Conservation (phyloP, 2,888 invertebrate species). For the Drepana falcataria region DNA sequence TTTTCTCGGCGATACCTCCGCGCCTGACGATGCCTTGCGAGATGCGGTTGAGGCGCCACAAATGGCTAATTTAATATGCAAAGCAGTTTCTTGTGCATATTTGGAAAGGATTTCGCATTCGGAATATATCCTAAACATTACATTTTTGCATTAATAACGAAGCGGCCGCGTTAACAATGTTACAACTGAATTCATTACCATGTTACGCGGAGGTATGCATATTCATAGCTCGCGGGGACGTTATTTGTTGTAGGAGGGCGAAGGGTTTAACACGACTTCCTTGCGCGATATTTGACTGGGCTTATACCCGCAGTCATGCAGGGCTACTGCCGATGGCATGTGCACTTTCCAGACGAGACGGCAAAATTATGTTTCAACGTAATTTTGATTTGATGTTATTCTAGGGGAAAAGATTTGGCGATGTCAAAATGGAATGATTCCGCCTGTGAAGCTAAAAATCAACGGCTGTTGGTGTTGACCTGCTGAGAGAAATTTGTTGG, state of each 20-base stretch:
- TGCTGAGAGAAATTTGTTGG: too few relatives aligned
- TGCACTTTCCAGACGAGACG: too few relatives aligned
- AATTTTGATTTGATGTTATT: too few relatives aligned
- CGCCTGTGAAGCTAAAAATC: too few relatives aligned
- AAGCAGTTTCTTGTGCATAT: constrained; percentile 13
- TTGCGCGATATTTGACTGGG: too few relatives aligned
- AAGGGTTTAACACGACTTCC: background rate
- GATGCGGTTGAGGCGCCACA: constrained; percentile 3
- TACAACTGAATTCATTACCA: background rate
- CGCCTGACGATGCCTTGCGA: constrained; percentile 1
- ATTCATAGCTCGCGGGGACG: background rate
- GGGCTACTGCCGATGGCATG: too few relatives aligned
- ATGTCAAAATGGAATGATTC: too few relatives aligned
- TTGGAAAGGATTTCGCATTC: constrained; percentile 7
- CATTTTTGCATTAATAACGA: constrained; percentile 13
- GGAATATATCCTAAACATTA: constrained; percentile 3
- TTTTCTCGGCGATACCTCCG: constrained; percentile 4
- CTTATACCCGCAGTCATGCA: too few relatives aligned
- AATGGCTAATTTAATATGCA: constrained; percentile 20
- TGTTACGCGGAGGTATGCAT: background rate
- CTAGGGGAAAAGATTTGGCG: too few relatives aligned
- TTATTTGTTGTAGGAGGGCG: background rate
- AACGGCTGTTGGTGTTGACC: too few relatives aligned
- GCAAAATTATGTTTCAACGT: too few relatives aligned
- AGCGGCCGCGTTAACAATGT: background rate